A percentile compares a stretch with the other conserved stretches of the same genome.
phyloP scores from a whole-genome alignment of 2,113 vertebrate species.

The Catharus minimus region DNA sequence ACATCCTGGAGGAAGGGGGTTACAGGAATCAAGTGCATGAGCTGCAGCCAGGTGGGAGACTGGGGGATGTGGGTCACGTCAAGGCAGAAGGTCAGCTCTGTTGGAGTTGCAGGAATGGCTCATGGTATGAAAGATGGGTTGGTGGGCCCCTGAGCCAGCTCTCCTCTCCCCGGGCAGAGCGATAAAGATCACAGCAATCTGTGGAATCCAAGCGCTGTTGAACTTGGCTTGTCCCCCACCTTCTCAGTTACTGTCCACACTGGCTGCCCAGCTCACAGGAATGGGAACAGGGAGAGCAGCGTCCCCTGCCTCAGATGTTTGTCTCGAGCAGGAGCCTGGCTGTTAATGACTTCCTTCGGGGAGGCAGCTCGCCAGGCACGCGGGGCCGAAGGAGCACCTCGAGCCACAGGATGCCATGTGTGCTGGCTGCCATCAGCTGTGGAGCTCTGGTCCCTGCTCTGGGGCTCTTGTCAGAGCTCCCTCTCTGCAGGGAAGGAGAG shows the following conservation, averaged over 20 bases:
- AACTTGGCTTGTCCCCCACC: conserved; percentile 7
- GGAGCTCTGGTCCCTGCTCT: fast-evolving
- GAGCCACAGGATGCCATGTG: fast-evolving
- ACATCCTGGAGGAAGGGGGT: background rate
- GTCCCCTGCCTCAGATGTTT: background rate
- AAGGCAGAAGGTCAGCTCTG: background rate
- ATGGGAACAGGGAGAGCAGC: background rate
- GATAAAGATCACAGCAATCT: conserved; percentile 1
- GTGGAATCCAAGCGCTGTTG: conserved; percentile 33
- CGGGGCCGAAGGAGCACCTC: fast-evolving
- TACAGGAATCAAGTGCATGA: background rate
- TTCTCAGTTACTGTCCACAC: background rate
- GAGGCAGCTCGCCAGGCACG: background rate
- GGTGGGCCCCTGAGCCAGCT: background rate
- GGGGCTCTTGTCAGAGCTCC: background rate
- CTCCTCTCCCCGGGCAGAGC: background rate
- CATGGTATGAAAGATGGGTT: background rate
- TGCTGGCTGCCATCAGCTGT: background rate
- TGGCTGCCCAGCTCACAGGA: background rate
- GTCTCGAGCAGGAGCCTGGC: conserved; percentile 33
- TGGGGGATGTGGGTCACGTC: fast-evolving
- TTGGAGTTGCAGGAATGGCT: background rate
- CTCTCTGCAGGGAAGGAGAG: background rate
- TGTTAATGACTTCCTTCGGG: background rate
- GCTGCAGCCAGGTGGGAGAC: background rate